Evolutionary conservation across 2,797 vertebrate genomes (phyloP), one percentile per base, ranked within the genome.

Genomic region (Cyclopterus lumpus): DNA sequence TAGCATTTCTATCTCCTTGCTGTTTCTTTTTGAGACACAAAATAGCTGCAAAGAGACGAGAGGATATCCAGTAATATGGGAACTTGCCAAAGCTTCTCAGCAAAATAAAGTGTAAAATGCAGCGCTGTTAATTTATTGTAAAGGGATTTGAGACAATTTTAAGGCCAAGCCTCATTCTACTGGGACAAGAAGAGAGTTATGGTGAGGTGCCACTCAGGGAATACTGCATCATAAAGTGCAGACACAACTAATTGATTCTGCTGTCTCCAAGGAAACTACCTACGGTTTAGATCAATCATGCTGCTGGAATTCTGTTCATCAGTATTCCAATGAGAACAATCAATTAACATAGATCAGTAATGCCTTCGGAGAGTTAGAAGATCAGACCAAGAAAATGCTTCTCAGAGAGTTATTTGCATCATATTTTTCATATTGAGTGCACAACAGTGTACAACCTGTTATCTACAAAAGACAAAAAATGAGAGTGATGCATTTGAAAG

Each of bases 191-290:
- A 54, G 36, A 88, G 84, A 89, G 74, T 85, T 89, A 83, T 84
- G 72, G 55, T 44, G 67, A 63, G 61, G 72, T 83, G 77, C 67
- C 77, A 66, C 71, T 53, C 71, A 74, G 83, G 71, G 53, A 85
- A 82, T 53, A 22, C 49, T 68, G 79, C 65, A 63, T 79, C 75
- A 75, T 86, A 79, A 86, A 88, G 70, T 77, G 78, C 65, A 5
- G 71, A 83, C 82, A 77, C 88, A 88, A 82, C 78, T 65, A 91
- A 93, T 93, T 89, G 83, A 91, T 93, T 93, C 67, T 42, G 38
- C 64, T 12, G 82, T 93, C 89, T 92, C 91, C 78, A 81, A 79
- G 88, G 90, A 91, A 88, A 89, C 86, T 70, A 79, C 83, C 84
- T 88, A 75, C 84, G 67, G 54, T 90, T 88, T 75, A 75, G 71